These are phyloP conservation scores for Synodontis membranacea DNA, from an alignment of 2,113 vertebrate species.

Conservation along the genomic window DNA sequence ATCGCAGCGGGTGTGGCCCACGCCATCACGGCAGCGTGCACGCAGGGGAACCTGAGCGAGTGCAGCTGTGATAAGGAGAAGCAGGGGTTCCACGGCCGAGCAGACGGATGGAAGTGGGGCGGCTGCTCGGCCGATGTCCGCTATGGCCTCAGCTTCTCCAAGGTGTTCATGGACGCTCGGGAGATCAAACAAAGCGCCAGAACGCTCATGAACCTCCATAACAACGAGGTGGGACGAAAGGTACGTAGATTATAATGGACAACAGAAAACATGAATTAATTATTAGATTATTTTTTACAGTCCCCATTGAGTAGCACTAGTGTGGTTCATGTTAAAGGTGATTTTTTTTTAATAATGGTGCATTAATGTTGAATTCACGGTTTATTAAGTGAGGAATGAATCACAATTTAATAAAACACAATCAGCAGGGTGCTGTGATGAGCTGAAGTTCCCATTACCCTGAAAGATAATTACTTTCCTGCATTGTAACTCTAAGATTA, in stretches of 20 bases:
- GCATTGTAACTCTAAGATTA: no score
- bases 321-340: not conserved
- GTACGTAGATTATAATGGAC: constrained; percentile 67
- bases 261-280: not conserved
- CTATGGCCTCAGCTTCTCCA: constrained; percentile 94
- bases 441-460: not conserved
- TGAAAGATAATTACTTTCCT: not conserved
- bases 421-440: not conserved
- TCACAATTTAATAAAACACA: no score
- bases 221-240: constrained; percentile 95
- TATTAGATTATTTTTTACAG: not conserved
- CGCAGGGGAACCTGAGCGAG: constrained; percentile 94
- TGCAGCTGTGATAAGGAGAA: constrained; percentile 97
- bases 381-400: not conserved
- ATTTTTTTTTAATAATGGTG: not conserved
- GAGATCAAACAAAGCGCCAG: constrained; percentile 95
- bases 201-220: constrained; percentile 98
- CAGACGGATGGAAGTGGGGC: constrained; percentile 97
- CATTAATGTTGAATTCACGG: not conserved
- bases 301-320: not conserved
- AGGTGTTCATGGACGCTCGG: constrained; percentile 93
- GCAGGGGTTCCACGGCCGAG: constrained; percentile 92
- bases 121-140: constrained; percentile 96
- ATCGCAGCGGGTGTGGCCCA: constrained; percentile 94
- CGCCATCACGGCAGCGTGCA: constrained; percentile 91